Percentiles rank a stretch among this genome's conserved stretches.
Evolutionary conservation across 2,113 vertebrate species (phyloP).

Genomic region (Geococcyx californianus): DNA sequence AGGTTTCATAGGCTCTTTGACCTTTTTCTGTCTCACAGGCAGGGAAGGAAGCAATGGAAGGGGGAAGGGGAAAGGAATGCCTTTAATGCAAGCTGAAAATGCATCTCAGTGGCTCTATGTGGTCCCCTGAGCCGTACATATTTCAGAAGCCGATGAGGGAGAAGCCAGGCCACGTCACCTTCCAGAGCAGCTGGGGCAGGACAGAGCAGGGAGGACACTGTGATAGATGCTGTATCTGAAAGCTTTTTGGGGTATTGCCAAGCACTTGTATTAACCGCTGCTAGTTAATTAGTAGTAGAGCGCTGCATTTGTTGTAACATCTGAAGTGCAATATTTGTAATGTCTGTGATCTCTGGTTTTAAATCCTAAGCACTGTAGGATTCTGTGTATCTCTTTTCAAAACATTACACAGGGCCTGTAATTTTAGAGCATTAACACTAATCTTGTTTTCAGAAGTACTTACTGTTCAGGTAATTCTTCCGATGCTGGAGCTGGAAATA

Average conservation of each 20-base stretch:
- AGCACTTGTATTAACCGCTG: neutral
- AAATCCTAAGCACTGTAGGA: neutral
- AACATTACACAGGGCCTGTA: neutral
- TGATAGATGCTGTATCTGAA: neutral
- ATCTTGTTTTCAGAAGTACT: neutral
- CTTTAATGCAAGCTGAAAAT: neutral
- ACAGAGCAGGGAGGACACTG: neutral
- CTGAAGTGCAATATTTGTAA: neutral
- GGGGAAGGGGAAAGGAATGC: neutral
- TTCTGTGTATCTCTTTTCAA: neutral
- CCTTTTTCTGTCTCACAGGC: neutral
- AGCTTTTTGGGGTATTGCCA: neutral
- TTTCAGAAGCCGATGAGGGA: neutral
- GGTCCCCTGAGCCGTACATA: neutral
- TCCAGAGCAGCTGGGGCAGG: neutral
- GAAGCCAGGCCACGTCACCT: neutral
- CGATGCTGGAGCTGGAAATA: slow-evolving; percentile 37
- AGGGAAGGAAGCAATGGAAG: neutral
- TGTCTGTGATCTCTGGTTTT: neutral
- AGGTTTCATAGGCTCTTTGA: neutral
- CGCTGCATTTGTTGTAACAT: neutral
- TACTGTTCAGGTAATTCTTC: slow-evolving; percentile 38
- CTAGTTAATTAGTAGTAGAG: neutral
- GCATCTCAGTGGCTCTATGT: neutral
- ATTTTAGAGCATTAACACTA: neutral